phyloP scores from a whole-genome alignment of 2,888 invertebrate genomes.

The Drosophila formosana region DNA sequence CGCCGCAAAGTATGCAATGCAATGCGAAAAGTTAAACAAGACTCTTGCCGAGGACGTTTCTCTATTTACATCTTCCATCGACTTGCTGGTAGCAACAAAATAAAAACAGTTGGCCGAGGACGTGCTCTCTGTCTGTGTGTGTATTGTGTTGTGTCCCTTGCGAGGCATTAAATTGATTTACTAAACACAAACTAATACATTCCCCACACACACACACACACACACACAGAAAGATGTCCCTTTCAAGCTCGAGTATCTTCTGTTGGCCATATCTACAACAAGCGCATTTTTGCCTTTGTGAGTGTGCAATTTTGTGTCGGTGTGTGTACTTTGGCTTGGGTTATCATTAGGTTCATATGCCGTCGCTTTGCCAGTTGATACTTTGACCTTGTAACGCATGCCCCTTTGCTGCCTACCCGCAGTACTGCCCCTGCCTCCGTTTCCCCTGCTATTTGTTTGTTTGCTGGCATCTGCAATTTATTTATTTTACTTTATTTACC shows the following conservation, averaged over 20 bases:
- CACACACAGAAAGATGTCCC: conserved; percentile 25
- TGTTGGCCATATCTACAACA: conserved; percentile 28
- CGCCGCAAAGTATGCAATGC: conserved; percentile 12
- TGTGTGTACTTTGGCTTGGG: conserved; percentile 36
- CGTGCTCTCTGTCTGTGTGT: conserved; percentile 7
- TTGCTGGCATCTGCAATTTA: conserved; percentile 75
- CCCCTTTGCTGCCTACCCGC: conserved; percentile 37
- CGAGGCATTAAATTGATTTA: conserved; percentile 75
- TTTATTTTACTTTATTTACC: conserved; percentile 68
- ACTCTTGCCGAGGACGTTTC: not conserved
- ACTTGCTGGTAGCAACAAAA: conserved; percentile 17
- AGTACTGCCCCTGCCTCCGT: conserved; percentile 1
- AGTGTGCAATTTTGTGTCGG: conserved; percentile 7
- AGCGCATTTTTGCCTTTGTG: conserved; percentile 26
- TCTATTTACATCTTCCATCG: conserved; percentile 7
- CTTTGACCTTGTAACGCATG: conserved; percentile 73
- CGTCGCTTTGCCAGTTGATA: conserved; percentile 67
- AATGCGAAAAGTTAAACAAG: not conserved
- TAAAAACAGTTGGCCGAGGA: conserved; percentile 31
- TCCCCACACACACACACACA: conserved; percentile 38
- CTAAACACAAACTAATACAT: conserved; percentile 63
- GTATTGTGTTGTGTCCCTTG: conserved; percentile 46
- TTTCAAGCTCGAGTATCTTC: conserved; percentile 37
- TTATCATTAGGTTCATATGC: conserved; percentile 74
- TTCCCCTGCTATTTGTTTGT: conserved; percentile 39